phyloP scores from a whole-genome alignment of 1,140 invertebrate genomes.

The Aethina tumida region DNA sequence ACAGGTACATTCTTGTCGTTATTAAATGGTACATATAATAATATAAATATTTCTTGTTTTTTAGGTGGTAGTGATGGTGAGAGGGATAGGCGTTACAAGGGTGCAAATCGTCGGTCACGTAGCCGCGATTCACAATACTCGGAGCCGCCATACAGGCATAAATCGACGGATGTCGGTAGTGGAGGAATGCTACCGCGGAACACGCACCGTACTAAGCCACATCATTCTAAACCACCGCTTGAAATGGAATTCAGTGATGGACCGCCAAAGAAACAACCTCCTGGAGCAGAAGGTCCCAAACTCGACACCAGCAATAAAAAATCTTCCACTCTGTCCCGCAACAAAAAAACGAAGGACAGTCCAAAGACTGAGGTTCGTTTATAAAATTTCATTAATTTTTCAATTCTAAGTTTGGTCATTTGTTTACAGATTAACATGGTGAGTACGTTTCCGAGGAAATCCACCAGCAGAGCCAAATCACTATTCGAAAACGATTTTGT shows the following conservation, averaged over 20 bases:
- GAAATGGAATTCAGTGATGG: conserved; percentile 24
- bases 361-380: no score
- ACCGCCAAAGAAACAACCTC: conserved; percentile 17
- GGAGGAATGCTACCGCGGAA: conserved; percentile 8
- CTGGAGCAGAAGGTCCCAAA: conserved; percentile 8
- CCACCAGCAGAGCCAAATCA: conserved; percentile 35
- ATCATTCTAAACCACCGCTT: conserved; percentile 16
- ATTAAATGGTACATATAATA: no score
- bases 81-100: conserved; percentile 31
- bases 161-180: conserved; percentile 11
- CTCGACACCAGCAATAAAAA: conserved; percentile 21
- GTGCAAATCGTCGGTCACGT: conserved; percentile 25
- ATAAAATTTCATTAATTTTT: no score
- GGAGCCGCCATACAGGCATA: conserved; percentile 27
- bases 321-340: conserved; percentile 15
- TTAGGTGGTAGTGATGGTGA: conserved; percentile 33
- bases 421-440: no score
- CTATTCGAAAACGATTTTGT: conserved; percentile 64
- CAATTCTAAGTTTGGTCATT: no score
- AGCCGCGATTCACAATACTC: conserved; percentile 34
- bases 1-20: conserved; percentile 17
- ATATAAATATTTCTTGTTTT: conserved; percentile 5
- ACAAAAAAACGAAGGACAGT: conserved; percentile 30
- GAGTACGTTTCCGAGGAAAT: conserved; percentile 28
- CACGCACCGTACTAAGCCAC: conserved; percentile 18